Base-by-base conservation (phyloP, 2,888 invertebrate genomes). In the Euproctis similis region DNA sequence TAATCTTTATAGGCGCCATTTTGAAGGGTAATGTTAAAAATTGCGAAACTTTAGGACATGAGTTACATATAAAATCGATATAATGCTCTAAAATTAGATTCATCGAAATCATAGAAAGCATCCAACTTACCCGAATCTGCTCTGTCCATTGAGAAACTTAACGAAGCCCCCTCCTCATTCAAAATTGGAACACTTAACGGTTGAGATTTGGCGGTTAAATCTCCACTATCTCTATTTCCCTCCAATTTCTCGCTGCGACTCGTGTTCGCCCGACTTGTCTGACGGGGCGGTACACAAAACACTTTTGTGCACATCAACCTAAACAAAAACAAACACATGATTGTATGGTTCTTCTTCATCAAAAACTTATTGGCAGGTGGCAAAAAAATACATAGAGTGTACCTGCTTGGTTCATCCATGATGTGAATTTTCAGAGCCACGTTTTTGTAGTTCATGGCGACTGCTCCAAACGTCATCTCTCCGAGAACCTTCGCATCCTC, bases 391-490 rank as follows among this genome's bases (percentile, higher is more conserved):
- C n/a, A n/a, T n/a, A n/a, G n/a, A n/a, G n/a, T n/a, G n/a, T 62
- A 82, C 85, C 80, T 80, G 53, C 67, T 76, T 12, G 84, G 85
- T 40, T 87, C 77, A 46, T 85, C 78, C 62, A 91, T 86, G 36
- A 87, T 86, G 63, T 92, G 92, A 34, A 94, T 93, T 86, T 96
- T 96, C 42, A 95, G 87, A n/a, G 94, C 91, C 18, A 93, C 90
- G 30, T 94, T 95, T 59, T 91, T 89, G 74, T 90, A 95, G 46
- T 93, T 92, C 92, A 96, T 92, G 1, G 95, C 94, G 27, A 94
- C 92, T 1, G 95, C 91, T 4, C 96, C 96, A 69, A 96, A 96
- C 53, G 96, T 91, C 93, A 96, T 94, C 86, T 96, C 96, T 48
- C 94, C 93, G 62, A 96, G 86, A 41, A 90, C 86, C 43, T 87